Evolutionary conservation across 2,888 invertebrate species (phyloP).

Genomic region (Ethmia dodecea): DNA sequence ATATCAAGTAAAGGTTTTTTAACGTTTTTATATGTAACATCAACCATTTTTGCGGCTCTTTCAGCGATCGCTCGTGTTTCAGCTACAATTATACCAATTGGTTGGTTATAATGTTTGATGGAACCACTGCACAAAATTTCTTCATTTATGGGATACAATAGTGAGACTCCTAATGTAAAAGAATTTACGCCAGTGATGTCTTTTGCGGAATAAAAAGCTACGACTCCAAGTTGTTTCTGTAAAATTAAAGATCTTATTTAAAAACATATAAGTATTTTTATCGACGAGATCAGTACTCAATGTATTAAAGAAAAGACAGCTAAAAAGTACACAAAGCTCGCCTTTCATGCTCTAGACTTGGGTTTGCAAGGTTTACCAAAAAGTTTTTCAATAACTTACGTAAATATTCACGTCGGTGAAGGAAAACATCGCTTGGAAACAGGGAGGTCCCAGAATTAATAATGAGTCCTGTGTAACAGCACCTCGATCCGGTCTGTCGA

Average conservation of each 20-base stretch:
- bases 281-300: background rate
- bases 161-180: conserved; percentile 46
- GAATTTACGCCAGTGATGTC: conserved; percentile 83
- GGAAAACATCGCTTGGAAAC: too few species aligned
- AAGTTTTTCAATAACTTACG: background rate
- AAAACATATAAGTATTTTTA: background rate
- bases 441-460: too few species aligned
- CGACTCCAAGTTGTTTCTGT: conserved; percentile 79
- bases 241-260: conserved; percentile 20
- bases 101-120: conserved; percentile 43
- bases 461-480: too few species aligned
- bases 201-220: conserved; percentile 77
- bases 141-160: conserved; percentile 36
- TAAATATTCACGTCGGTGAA: background rate
- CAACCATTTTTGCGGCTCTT: conserved; percentile 73
- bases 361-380: background rate
- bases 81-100: conserved; percentile 73
- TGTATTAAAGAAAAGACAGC: background rate
- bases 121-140: conserved; percentile 50
- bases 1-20: conserved; percentile 39
- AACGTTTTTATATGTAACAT: conserved; percentile 65
- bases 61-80: conserved; percentile 68
- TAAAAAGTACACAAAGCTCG: too few species aligned
- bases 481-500: too few species aligned
- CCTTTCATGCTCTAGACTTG: too few species aligned